phyloP scores from a whole-genome alignment of 2,113 vertebrate species.

The Phycodurus eques region DNA sequence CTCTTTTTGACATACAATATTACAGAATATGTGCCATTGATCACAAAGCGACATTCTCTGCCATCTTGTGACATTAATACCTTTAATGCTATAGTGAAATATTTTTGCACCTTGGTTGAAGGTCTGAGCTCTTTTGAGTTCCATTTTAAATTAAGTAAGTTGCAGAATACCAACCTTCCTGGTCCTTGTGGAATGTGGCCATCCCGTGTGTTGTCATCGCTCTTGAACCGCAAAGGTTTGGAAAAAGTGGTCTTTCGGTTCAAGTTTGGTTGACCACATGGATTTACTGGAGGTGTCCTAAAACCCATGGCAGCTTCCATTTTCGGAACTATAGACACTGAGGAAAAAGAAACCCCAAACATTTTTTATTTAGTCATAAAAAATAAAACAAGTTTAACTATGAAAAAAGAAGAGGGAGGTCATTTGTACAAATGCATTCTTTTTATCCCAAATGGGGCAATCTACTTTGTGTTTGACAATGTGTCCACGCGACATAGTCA shows the following conservation, averaged over 20 bases:
- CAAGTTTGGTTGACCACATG: constrained; percentile 54
- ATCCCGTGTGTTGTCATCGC: constrained; percentile 48
- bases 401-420: not conserved
- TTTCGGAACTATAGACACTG: constrained; percentile 92
- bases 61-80: too few relatives aligned
- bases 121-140: not conserved
- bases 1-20: too few relatives aligned
- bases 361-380: not conserved
- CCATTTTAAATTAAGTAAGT: not conserved
- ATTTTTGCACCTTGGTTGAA: not conserved
- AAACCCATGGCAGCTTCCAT: constrained; percentile 87
- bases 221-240: constrained; percentile 69
- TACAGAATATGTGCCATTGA: not conserved
- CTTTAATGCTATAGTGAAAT: not conserved
- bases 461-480: too few relatives aligned
- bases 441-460: too few relatives aligned
- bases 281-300: constrained; percentile 29
- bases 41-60: not conserved
- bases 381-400: not conserved
- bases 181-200: constrained; percentile 52
- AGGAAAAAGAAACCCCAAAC: not conserved
- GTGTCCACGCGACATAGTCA: too few relatives aligned
- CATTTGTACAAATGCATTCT: not conserved
- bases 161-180: constrained; percentile 39
- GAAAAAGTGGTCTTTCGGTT: constrained; percentile 77